A percentile compares a stretch with the other conserved stretches of the same genome.
These are phyloP conservation scores for Columba guinea DNA, from an alignment of 2,797 vertebrate genomes.

Conservation along the genomic window DNA sequence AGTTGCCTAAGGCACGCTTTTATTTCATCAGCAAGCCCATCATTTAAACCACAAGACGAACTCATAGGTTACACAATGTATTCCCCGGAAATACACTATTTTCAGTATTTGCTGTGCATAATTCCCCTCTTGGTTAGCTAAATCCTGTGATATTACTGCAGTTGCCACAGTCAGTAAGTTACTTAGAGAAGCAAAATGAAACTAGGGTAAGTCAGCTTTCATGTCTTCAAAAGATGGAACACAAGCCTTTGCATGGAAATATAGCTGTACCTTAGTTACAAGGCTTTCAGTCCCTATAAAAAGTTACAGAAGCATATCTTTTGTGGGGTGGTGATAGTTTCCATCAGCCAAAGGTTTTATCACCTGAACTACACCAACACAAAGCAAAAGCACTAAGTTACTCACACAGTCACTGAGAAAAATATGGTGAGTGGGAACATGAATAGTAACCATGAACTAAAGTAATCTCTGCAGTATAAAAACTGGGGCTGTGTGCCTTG, in stretches of 20 bases:
- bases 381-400: neutral
- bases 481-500: neutral
- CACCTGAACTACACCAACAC: neutral
- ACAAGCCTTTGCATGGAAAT: neutral
- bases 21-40: neutral
- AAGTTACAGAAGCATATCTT: neutral
- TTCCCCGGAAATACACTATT: neutral
- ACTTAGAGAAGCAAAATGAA: neutral
- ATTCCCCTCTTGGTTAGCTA: neutral
- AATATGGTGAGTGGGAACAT: accelerated
- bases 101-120: neutral
- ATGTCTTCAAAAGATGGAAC: neutral
- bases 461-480: neutral
- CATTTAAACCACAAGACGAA: neutral
- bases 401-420: neutral
- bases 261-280: neutral
- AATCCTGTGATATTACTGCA: neutral
- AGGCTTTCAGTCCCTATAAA: neutral
- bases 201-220: neutral
- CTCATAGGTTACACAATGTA: neutral
- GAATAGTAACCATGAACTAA: neutral
- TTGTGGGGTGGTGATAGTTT: neutral
- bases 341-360: neutral
- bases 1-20: neutral
- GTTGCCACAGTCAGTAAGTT: neutral